Evolutionary conservation across 2,113 vertebrate genomes (phyloP).

Genomic region (Hippopotamus amphibius): DNA sequence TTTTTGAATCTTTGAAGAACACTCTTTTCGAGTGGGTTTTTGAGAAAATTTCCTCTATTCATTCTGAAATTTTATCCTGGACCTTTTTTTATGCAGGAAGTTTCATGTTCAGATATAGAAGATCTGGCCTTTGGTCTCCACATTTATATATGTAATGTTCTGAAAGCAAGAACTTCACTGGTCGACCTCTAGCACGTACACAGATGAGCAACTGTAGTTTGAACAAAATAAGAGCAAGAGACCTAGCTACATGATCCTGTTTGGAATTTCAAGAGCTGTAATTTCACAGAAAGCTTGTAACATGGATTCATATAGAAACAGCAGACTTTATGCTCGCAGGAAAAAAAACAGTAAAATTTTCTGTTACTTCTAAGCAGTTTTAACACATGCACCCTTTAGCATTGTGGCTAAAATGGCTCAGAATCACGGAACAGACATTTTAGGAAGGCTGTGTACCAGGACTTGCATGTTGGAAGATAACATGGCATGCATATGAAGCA

Average conservation of each 20-base stretch:
- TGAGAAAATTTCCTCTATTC: constrained; percentile 23
- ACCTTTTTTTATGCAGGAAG: constrained; percentile 9
- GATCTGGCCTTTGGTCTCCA: background rate
- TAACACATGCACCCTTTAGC: background rate
- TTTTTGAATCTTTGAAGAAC: constrained; percentile 22
- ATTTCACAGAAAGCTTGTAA: background rate
- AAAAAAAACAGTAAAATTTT: background rate
- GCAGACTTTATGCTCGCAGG: background rate
- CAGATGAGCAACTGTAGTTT: background rate
- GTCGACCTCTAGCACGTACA: background rate
- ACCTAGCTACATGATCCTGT: background rate
- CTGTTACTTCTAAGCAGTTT: background rate
- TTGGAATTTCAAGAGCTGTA: background rate
- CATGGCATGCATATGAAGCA: rapidly evolving
- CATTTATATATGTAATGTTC: background rate
- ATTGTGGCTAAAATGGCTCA: background rate
- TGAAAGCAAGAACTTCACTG: constrained; percentile 24
- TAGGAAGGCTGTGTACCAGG: background rate
- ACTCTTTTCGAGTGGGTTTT: background rate
- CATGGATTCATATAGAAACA: background rate
- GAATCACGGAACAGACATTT: background rate
- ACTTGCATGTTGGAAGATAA: rapidly evolving
- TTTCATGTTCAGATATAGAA: background rate
- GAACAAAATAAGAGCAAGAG: background rate
- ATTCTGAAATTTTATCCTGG: constrained; percentile 63